Conservation (phyloP, 2,888 invertebrate species). For the Anthrax anthrax region DNA sequence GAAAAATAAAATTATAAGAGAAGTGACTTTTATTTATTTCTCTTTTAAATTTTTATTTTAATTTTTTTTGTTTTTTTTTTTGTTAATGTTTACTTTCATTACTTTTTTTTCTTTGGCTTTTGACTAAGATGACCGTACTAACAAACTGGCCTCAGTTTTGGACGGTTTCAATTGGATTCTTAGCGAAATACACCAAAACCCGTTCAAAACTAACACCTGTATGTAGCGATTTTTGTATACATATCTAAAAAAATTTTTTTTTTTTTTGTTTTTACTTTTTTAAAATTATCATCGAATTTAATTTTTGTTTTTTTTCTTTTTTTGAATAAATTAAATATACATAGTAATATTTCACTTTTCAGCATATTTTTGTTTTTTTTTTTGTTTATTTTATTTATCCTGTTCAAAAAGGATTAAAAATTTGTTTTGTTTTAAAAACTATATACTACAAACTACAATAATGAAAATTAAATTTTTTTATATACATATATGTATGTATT, state of each 20-base stretch:
- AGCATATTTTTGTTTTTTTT: not conserved
- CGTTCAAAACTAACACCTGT: constrained; percentile 36
- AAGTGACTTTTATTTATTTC: not conserved
- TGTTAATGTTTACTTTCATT: too few species aligned
- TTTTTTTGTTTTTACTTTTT: not conserved
- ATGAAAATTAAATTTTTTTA: too few species aligned
- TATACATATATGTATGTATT: too few species aligned
- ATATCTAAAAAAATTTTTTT: not conserved
- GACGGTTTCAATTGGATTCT: constrained; percentile 36
- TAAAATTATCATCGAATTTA: not conserved
- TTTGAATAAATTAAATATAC: too few species aligned
- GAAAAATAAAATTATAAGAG: not conserved
- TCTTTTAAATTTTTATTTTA: not conserved
- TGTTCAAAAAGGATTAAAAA: not conserved
- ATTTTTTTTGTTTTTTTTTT: constrained; percentile 3
- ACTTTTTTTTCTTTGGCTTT: constrained; percentile 4
- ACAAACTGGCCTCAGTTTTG: constrained; percentile 35
- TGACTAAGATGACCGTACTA: constrained; percentile 17
- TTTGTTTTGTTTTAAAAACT: not conserved
- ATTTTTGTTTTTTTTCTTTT: not conserved
- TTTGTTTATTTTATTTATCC: not conserved
- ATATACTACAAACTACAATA: not conserved
- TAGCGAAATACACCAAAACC: constrained; percentile 35
- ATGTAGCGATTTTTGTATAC: constrained; percentile 13
- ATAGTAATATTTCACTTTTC: not conserved